These are phyloP conservation scores for Emys orbicularis DNA, from an alignment of 2,797 vertebrate genomes.

Conservation along the genomic window DNA sequence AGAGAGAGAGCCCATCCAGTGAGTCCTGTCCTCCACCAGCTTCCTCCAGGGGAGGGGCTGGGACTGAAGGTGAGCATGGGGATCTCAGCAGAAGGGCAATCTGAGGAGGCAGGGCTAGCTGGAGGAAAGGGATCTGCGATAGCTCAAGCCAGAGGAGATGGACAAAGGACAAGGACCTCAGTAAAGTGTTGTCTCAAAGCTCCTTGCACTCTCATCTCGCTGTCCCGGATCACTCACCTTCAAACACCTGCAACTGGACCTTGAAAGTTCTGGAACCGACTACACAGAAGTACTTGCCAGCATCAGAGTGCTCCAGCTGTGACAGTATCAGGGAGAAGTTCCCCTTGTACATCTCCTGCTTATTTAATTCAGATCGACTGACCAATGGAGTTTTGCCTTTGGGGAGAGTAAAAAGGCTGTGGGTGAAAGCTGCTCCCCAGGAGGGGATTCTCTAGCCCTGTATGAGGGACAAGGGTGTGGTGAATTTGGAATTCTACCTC, in stretches of 20 bases:
- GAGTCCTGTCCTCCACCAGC: not conserved
- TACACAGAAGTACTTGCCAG: conserved; percentile 71
- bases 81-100: not conserved
- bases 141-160: not conserved
- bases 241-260: conserved; percentile 64
- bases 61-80: not conserved
- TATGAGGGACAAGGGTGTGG: not conserved
- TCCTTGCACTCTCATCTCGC: not conserved
- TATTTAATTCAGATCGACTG: not conserved
- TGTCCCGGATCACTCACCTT: conserved; percentile 63
- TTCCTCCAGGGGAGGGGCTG: not conserved
- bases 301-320: conserved; percentile 10
- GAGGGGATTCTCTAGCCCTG: not conserved
- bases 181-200: not conserved
- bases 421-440: not conserved
- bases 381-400: not conserved
- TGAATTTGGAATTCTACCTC: conserved; percentile 34
- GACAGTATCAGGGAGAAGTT: conserved; percentile 53
- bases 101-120: not conserved
- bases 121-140: not conserved
- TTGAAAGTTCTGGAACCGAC: rapidly evolving
- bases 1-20: not conserved
- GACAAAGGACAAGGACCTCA: conserved; percentile 2
- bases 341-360: not conserved
- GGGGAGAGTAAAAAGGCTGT: conserved; percentile 8